Evolutionary conservation across 1,140 invertebrate species (phyloP).

Genomic region (Arctopsyche grandis): DNA sequence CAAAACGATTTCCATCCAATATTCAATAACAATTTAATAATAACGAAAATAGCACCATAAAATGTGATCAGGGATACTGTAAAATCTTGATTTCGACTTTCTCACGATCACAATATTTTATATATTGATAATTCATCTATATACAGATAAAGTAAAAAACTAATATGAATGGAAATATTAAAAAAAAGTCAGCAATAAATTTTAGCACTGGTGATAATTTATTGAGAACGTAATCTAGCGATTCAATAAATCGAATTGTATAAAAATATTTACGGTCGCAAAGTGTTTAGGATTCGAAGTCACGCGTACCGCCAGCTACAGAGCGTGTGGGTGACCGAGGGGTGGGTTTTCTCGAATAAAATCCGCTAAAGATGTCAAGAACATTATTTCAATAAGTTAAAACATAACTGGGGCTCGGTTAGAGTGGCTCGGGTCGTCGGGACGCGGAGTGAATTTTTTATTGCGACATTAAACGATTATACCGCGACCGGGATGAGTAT

Average conservation of each 20-base stretch:
- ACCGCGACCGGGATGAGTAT: conserved; percentile 16
- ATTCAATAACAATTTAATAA: no score
- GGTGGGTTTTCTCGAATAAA: conserved; percentile 9
- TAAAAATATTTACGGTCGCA: background rate
- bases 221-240: background rate
- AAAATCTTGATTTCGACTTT: no score
- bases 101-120: no score
- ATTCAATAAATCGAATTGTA: background rate
- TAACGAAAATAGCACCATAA: no score
- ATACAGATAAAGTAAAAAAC: no score
- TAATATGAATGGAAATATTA: no score
- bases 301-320: conserved; percentile 26
- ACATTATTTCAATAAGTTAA: conserved; percentile 55
- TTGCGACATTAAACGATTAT: conserved; percentile 31
- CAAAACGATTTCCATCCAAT: no score
- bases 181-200: no score
- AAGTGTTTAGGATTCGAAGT: conserved; percentile 23
- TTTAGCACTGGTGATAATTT: background rate
- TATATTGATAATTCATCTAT: no score
- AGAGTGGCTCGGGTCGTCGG: conserved; percentile 26
- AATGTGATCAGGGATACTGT: no score
- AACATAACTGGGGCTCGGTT: conserved; percentile 47
- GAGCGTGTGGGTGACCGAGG: background rate
- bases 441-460: conserved; percentile 51
- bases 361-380: conserved; percentile 51